Evolutionary conservation across 1,140 invertebrate species (phyloP).

Genomic region (Leptoteleia sp.): DNA sequence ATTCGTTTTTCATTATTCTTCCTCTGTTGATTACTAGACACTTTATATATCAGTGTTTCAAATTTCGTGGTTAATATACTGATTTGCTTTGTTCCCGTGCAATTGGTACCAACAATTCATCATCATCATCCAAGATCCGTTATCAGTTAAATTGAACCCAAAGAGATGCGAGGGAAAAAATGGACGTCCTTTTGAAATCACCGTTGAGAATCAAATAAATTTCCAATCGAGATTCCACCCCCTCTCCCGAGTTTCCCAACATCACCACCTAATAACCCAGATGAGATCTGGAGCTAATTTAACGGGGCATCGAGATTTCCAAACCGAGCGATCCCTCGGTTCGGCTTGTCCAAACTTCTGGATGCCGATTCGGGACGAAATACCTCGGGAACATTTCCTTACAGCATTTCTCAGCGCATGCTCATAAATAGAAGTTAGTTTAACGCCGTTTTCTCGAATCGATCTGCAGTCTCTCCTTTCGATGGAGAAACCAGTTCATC

Average conservation of each 20-base stretch:
- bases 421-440: constrained; percentile 68
- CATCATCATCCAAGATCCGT: too few relatives aligned
- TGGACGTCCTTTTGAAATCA: background rate
- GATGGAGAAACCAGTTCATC: constrained; percentile 73
- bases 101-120: too few relatives aligned
- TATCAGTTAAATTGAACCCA: too few relatives aligned
- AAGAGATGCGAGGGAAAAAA: too few relatives aligned
- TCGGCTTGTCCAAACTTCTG: constrained; percentile 8
- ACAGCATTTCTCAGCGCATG: constrained; percentile 45
- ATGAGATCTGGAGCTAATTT: background rate
- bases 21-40: too few relatives aligned
- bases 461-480: constrained; percentile 65
- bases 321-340: background rate
- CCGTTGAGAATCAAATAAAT: background rate
- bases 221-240: too few relatives aligned
- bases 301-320: background rate
- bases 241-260: too few relatives aligned
- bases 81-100: too few relatives aligned
- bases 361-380: constrained; percentile 22
- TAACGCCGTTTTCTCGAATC: constrained; percentile 56
- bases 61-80: too few relatives aligned
- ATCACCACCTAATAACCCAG: background rate
- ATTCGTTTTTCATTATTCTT: too few relatives aligned
- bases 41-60: too few relatives aligned
- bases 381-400: constrained; percentile 37